These are phyloP conservation scores for Drosophila asahinai DNA, from an alignment of 1,140 invertebrate genomes.

Conservation along the genomic window DNA sequence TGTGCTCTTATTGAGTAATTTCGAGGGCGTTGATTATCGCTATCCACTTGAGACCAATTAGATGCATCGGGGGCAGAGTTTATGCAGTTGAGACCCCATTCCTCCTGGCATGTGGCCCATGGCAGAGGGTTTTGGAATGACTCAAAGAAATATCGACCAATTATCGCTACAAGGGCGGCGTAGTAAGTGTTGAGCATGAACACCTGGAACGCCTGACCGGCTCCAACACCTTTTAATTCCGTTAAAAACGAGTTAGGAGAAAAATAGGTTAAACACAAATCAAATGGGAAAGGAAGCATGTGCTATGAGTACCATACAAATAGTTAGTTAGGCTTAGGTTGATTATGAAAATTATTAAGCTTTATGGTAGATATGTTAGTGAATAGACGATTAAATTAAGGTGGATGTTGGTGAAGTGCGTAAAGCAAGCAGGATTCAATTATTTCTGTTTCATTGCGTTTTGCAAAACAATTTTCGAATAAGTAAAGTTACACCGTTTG, in stretches of 20 bases:
- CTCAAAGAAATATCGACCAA: conserved; percentile 89
- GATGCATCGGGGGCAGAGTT: conserved; percentile 55
- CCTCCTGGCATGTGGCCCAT: conserved; percentile 88
- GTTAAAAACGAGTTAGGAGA: conserved; percentile 31
- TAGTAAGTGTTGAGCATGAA: conserved; percentile 90
- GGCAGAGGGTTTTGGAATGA: conserved; percentile 88
- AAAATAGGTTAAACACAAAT: conserved; percentile 38
- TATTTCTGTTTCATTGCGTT: too few relatives aligned
- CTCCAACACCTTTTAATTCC: conserved; percentile 88
- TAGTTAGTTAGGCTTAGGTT: background rate
- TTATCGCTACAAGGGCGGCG: conserved; percentile 90
- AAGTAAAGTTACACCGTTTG: background rate
- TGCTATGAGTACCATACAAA: conserved; percentile 5
- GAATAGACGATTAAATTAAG: background rate
- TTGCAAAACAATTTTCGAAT: background rate
- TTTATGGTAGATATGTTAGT: background rate
- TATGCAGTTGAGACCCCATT: conserved; percentile 86
- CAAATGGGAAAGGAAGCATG: conserved; percentile 16
- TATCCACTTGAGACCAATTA: conserved; percentile 24
- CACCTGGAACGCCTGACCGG: conserved; percentile 91
- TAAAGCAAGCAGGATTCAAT: too few relatives aligned
- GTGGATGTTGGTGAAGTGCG: too few relatives aligned
- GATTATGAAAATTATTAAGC: background rate
- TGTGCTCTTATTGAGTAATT: conserved; percentile 22
- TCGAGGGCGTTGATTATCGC: conserved; percentile 13